Evolutionary conservation across 64 coral and sea anemone genomes (phyloP).

Genomic region (Pachyseris speciosa): DNA sequence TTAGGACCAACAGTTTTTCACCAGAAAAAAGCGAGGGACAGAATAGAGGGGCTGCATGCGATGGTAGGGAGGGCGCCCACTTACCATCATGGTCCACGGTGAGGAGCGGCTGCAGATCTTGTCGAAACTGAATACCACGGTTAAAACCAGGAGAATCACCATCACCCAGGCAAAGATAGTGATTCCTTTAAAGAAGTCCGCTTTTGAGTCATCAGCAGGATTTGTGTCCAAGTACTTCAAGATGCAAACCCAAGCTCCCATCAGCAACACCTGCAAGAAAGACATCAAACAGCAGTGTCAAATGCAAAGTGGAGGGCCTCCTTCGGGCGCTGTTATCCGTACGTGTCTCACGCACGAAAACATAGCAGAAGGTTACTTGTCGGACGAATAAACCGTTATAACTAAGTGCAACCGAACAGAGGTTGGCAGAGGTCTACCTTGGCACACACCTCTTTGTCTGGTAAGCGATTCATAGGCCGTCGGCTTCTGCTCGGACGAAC

Average conservation of each 20-base stretch:
- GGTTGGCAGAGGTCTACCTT: too few relatives aligned
- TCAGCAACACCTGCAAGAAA: neutral
- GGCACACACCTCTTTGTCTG: too few relatives aligned
- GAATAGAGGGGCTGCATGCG: neutral
- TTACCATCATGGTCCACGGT: conserved; percentile 15
- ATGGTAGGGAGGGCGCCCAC: neutral
- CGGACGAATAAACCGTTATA: too few relatives aligned
- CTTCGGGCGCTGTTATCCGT: too few relatives aligned
- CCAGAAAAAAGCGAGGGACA: neutral
- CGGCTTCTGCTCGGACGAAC: too few relatives aligned
- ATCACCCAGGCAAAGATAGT: conserved; percentile 34
- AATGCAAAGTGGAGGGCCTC: too few relatives aligned
- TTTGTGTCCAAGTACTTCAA: neutral
- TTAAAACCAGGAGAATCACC: conserved; percentile 6
- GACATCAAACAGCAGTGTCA: neutral
- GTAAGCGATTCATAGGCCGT: too few relatives aligned
- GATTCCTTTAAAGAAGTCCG: conserved; percentile 16
- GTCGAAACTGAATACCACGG: conserved; percentile 6
- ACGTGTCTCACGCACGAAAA: too few relatives aligned
- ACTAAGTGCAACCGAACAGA: too few relatives aligned
- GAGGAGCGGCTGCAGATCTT: conserved; percentile 20
- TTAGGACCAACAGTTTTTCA: too few relatives aligned
- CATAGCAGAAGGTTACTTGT: too few relatives aligned
- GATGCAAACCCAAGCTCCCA: conserved; percentile 22
- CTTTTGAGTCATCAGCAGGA: neutral